phyloP scores from a whole-genome alignment of 2,888 invertebrate species.

The Meliscaeva auricollis region DNA sequence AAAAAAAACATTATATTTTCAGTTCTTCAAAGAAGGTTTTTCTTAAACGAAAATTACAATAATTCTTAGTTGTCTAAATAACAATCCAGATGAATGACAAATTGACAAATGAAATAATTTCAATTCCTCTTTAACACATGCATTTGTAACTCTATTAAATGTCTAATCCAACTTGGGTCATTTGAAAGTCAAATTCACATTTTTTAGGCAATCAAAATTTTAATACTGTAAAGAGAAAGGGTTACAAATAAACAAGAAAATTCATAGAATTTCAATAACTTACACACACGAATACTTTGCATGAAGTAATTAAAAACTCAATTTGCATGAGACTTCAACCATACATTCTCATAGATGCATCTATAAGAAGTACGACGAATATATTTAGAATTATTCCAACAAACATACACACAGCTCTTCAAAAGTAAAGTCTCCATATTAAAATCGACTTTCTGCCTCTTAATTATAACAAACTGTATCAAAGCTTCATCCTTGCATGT shows the following conservation, averaged over 20 bases:
- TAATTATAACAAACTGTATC: constrained; percentile 52
- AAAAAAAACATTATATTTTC: too few relatives aligned
- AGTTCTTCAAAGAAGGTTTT: too few relatives aligned
- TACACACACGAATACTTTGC: not conserved
- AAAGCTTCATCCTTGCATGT: constrained; percentile 9
- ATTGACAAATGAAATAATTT: not conserved
- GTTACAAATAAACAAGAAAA: not conserved
- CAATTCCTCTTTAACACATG: not conserved
- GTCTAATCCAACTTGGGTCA: too few relatives aligned
- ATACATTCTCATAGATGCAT: not conserved
- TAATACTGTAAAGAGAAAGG: not conserved
- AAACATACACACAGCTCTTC: not conserved
- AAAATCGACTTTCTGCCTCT: constrained; percentile 37
- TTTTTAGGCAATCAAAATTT: not conserved
- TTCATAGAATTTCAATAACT: constrained; percentile 24
- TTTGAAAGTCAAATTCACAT: not conserved
- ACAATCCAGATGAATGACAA: too few relatives aligned
- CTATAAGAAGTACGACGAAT: not conserved
- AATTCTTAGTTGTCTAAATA: too few relatives aligned
- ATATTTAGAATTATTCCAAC: not conserved
- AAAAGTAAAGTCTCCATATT: constrained; percentile 26
- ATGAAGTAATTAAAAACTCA: not conserved
- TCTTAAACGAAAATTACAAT: too few relatives aligned
- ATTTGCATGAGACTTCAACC: not conserved
- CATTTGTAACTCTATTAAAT: not conserved